phyloP scores from a whole-genome alignment of 2,113 vertebrate species.

The Phycodurus eques region DNA sequence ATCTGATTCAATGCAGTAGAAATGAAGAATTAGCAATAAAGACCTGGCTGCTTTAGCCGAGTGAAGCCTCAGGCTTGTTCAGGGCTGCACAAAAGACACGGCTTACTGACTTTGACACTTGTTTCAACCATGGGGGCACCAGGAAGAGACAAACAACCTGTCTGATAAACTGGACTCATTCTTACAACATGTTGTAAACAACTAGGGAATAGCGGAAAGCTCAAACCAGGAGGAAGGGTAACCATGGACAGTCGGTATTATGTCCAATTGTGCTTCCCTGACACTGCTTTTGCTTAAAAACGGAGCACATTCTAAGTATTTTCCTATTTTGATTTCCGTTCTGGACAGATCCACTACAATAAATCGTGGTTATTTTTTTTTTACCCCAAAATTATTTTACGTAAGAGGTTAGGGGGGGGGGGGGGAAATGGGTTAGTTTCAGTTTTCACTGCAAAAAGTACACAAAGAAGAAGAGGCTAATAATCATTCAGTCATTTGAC shows the following conservation, averaged over 20 bases:
- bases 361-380: conserved; percentile 14
- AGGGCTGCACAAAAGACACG: conserved; percentile 46
- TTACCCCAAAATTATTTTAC: conserved; percentile 5
- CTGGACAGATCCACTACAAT: background rate
- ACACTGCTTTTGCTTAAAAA: conserved; percentile 22
- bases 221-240: background rate
- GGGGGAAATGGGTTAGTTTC: background rate
- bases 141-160: conserved; percentile 23
- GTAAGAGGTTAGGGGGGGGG: background rate
- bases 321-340: conserved; percentile 4
- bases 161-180: conserved; percentile 14
- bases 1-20: conserved; percentile 61
- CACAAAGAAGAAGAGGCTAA: too few relatives aligned
- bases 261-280: conserved; percentile 6
- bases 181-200: conserved; percentile 10
- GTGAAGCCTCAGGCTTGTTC: conserved; percentile 51
- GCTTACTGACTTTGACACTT: conserved; percentile 38
- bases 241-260: background rate
- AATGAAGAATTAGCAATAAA: conserved; percentile 60
- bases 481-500: background rate
- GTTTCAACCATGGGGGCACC: conserved; percentile 29
- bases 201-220: conserved; percentile 1
- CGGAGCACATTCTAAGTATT: background rate
- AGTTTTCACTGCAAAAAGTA: background rate
- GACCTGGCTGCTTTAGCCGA: conserved; percentile 30